A percentile compares a stretch with the other conserved stretches of the same genome.
These are phyloP conservation scores for Cotesia glomerata DNA, from an alignment of 1,140 invertebrate genomes.

Conservation along the genomic window DNA sequence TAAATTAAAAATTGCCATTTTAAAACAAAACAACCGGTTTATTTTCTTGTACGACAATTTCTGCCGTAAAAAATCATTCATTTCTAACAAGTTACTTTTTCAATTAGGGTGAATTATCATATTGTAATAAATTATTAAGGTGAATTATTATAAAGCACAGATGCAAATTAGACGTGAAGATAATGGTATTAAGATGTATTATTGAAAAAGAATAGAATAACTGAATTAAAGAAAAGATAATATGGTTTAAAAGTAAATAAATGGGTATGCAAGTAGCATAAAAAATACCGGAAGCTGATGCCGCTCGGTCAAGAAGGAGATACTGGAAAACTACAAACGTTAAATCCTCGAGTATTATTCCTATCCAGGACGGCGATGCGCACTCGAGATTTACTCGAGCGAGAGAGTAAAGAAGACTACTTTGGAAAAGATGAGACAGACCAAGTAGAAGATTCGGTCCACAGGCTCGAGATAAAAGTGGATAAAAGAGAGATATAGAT, in stretches of 20 bases:
- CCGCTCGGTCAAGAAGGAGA: constrained; percentile 2
- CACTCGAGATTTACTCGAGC: constrained; percentile 27
- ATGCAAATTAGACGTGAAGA: too few species aligned
- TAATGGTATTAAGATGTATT: too few species aligned
- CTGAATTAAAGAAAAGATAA: too few species aligned
- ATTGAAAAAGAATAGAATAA: too few species aligned
- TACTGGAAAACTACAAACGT: constrained; percentile 28
- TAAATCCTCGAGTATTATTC: constrained; percentile 36
- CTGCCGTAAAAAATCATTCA: too few species aligned
- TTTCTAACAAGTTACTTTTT: too few species aligned
- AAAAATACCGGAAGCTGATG: not conserved
- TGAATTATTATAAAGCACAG: too few species aligned
- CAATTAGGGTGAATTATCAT: too few species aligned
- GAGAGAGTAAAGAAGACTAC: constrained; percentile 18
- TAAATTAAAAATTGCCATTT: too few species aligned
- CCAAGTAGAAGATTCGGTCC: constrained; percentile 28
- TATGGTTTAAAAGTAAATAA: not conserved
- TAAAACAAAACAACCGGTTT: too few species aligned
- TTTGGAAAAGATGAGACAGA: constrained; percentile 26
- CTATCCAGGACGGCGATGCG: constrained; percentile 24
- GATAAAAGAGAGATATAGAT: constrained; percentile 9
- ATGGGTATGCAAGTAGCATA: not conserved
- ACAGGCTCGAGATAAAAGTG: constrained; percentile 15
- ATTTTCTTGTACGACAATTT: too few species aligned
- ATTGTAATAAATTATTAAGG: too few species aligned